phyloP scores from a whole-genome alignment of 2,113 vertebrate genomes.

The Pedionomus torquatus region DNA sequence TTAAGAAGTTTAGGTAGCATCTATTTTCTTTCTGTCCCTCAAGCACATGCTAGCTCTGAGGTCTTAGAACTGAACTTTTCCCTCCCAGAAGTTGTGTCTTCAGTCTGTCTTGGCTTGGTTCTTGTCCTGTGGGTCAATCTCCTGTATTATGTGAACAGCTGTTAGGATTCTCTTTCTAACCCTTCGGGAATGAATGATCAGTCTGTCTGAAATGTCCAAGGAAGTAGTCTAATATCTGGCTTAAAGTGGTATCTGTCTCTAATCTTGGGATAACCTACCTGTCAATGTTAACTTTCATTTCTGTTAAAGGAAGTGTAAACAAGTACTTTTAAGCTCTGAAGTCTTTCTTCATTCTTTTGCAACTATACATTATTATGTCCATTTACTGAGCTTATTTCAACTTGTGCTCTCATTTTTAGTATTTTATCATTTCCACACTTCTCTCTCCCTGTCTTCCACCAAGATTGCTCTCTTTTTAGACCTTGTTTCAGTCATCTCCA shows the following conservation, averaged over 20 bases:
- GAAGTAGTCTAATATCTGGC: background rate
- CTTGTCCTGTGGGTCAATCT: background rate
- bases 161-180: background rate
- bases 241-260: background rate
- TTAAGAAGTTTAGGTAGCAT: background rate
- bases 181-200: background rate
- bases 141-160: background rate
- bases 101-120: background rate
- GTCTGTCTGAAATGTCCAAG: background rate
- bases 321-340: background rate
- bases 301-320: background rate
- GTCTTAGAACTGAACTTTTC: background rate
- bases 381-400: background rate
- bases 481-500: background rate
- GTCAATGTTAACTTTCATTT: background rate
- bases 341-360: background rate
- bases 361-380: background rate
- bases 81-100: background rate
- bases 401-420: background rate
- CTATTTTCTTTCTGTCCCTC: background rate
- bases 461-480: background rate
- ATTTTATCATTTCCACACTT: background rate
- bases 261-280: background rate
- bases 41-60: background rate
- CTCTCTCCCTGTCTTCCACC: background rate